Percentiles rank a stretch among this genome's conserved stretches.
Conservation (phyloP, 2,888 invertebrate species). For the Coremacera marginata region DNA sequence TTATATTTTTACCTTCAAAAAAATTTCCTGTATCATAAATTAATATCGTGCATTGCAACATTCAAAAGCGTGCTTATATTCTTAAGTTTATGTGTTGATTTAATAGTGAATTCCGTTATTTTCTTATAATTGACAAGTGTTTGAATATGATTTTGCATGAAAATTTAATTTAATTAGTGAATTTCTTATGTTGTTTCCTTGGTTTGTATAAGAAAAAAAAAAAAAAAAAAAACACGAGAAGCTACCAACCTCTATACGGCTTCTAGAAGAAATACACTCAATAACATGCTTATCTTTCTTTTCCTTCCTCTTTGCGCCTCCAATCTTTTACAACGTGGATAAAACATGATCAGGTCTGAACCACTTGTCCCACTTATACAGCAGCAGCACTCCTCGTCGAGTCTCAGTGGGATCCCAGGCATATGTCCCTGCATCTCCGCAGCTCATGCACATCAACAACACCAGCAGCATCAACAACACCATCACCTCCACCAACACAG, state of each 20-base stretch:
- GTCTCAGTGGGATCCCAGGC: conserved; percentile 70
- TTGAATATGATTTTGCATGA: conserved; percentile 14
- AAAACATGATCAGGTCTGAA: conserved; percentile 63
- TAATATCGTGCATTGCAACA: not conserved
- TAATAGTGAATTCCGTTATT: conserved; percentile 27
- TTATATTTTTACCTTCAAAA: too few relatives aligned
- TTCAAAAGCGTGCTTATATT: not conserved
- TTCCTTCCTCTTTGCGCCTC: conserved; percentile 1
- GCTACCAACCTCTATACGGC: conserved; percentile 31
- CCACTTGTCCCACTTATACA: conserved; percentile 70
- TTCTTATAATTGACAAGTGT: conserved; percentile 16
- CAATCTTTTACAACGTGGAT: not conserved
- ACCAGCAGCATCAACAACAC: conserved; percentile 62
- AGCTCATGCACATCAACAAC: conserved; percentile 61
- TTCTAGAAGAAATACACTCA: conserved; percentile 37
- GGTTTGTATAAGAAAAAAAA: conserved; percentile 48
- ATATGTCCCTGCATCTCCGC: conserved; percentile 69
- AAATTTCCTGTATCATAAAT: too few relatives aligned
- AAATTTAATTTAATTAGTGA: conserved; percentile 38
- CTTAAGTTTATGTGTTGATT: conserved; percentile 35
- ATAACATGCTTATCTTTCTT: conserved; percentile 33
- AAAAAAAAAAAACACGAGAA: conserved; percentile 44
- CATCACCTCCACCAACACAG: conserved; percentile 65
- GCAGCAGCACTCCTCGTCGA: conserved; percentile 69
- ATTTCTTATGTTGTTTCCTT: conserved; percentile 42